Percentiles rank a stretch among this genome's conserved stretches.
Evolutionary conservation across 2,888 invertebrate genomes (phyloP).

Genomic region (Orthosia incerta): DNA sequence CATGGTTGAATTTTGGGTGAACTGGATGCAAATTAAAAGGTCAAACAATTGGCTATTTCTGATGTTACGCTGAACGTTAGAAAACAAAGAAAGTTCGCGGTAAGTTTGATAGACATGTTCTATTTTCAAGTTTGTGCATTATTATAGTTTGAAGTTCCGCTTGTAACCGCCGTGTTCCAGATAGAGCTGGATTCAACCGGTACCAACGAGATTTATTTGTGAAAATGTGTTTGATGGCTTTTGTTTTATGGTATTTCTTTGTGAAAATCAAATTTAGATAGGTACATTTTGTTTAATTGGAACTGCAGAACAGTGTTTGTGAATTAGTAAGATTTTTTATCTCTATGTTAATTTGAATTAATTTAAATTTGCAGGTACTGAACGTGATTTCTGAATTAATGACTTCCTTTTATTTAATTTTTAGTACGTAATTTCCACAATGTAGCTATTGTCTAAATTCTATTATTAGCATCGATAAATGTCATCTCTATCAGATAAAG

Average conservation of each 20-base stretch:
- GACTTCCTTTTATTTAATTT: too few species aligned
- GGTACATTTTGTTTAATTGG: neutral
- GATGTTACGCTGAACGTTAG: slow-evolving; percentile 45
- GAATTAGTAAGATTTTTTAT: neutral
- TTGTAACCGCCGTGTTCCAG: slow-evolving; percentile 45
- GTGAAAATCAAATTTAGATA: too few species aligned
- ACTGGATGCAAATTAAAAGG: neutral
- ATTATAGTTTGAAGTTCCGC: slow-evolving; percentile 42
- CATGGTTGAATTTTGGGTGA: slow-evolving; percentile 37
- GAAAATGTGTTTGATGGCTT: neutral
- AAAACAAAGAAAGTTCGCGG: slow-evolving; percentile 60
- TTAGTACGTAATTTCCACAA: too few species aligned
- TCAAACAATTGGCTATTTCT: slow-evolving; percentile 51
- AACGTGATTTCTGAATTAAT: too few species aligned
- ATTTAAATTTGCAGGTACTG: too few species aligned
- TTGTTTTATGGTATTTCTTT: slow-evolving; percentile 10
- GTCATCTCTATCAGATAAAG: too few species aligned
- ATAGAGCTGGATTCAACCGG: slow-evolving; percentile 27
- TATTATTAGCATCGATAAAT: too few species aligned
- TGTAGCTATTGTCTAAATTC: too few species aligned
- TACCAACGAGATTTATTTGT: slow-evolving; percentile 3
- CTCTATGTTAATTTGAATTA: neutral
- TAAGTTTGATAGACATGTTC: slow-evolving; percentile 62
- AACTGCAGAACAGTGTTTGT: neutral
- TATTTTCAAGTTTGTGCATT: slow-evolving; percentile 60